Base-by-base conservation (phyloP, 2,113 vertebrate species). In the Antennarius striatus region DNA sequence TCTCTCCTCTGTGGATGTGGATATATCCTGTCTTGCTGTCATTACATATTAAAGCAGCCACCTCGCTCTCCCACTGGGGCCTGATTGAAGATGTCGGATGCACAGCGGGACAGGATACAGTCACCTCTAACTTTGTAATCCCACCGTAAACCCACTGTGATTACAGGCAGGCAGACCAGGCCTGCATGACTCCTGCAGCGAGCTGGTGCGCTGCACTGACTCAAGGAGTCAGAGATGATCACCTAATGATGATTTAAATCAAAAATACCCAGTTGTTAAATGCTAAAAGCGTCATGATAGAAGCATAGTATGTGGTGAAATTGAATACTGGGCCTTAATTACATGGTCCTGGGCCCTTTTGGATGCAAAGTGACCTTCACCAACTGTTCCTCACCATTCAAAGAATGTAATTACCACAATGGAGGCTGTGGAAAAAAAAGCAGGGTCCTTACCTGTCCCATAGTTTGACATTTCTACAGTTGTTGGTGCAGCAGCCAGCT, bases 381-480 rank as follows among this genome's bases (percentile, higher is more conserved):
- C 73, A 48, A 54, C 45, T 51, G 43, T 70, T 70, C 46, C 61
- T 73, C 52, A 73, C 58, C 54, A 68, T 46, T 59, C 30, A 63
- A 61, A 72, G 51, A 58, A 30, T 79, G 46, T 73, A 63, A 81
- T 82, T 77, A 76, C 70, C 68, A 28, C 46, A 59, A 46, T 79
- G 46, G 28, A 45, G 39, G 45, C 47, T 56, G 40, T 32, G 42
- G 46, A 15, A 52, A 30, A 63, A 53, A 55, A 59, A 75, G 62
- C 16, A 42, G 13, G 47, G 17, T 16, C 73, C 88, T 91, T 85
- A 91, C 89, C 91, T 91, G 88, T 92, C 92, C 92, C 92, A 93
- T 79, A 92, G 81, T 87, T 92, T 92, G 81, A 92, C 92, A 81
- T 91, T 92, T 88, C 92, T 92, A 84, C 92, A 92, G 88, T 91